phyloP scores from a whole-genome alignment of 2,113 vertebrate species.

The Semnopithecus entellus region DNA sequence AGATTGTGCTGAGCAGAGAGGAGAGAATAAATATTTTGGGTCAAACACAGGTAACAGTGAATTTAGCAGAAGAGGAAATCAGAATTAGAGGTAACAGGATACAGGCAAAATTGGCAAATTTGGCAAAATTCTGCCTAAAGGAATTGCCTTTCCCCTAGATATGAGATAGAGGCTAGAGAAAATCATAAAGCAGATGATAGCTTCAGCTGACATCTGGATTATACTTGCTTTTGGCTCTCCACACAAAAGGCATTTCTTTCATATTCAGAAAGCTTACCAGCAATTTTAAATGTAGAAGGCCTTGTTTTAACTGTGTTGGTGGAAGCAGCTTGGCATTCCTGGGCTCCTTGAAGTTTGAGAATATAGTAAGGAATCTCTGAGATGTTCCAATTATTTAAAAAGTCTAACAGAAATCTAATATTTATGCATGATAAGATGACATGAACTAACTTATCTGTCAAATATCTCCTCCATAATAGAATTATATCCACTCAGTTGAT shows the following conservation, averaged over 20 bases:
- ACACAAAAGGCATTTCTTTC: background rate
- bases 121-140: background rate
- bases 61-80: background rate
- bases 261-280: background rate
- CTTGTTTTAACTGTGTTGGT: background rate
- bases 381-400: slow-evolving; percentile 44
- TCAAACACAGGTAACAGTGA: background rate
- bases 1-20: background rate
- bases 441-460: slow-evolving; percentile 61
- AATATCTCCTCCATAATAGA: slow-evolving; percentile 49
- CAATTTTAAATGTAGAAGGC: background rate
- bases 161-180: background rate
- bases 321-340: background rate
- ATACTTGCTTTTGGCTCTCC: background rate
- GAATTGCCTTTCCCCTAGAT: background rate
- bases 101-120: background rate
- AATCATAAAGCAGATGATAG: background rate
- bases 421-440: slow-evolving; percentile 44
- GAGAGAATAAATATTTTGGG: background rate
- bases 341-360: background rate
- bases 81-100: background rate
- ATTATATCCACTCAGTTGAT: slow-evolving; percentile 55
- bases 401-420: slow-evolving; percentile 39
- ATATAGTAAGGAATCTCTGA: background rate
- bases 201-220: background rate